Evolutionary conservation across 2,113 vertebrate genomes (phyloP), one percentile per base, ranked within the genome.

Genomic region (Nibea coibor): DNA sequence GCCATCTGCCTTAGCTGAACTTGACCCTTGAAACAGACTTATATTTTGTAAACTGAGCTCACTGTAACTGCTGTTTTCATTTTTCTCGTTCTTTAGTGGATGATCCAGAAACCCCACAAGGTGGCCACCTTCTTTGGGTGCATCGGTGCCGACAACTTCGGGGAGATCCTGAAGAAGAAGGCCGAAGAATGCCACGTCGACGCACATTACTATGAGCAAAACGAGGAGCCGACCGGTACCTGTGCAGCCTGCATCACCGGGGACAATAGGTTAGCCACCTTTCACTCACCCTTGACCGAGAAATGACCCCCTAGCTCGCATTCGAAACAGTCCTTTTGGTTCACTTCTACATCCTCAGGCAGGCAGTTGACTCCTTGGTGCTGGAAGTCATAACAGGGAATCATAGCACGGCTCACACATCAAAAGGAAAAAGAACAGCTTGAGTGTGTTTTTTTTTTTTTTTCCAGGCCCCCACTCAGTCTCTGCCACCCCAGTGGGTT

Each of bases 211-310:
- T 99, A 98, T 7, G 97, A 99, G 57, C 98, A 99, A 91, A 96
- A 80, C 54, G 96, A 96, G 84, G 95, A 98, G 77, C 97, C 98
- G 0, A 99, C 98, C 1, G 98, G 98, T 83, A 99, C 97, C 62
- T 99, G 98, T 54, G 98, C 97, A n/a, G 98, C 96, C 26, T 99
- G 98, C 85, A 98, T 99, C 94, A 99, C 97, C 19, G 96, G 97
- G 67, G 96, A 96, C 91, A 98, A 99, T 95, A 97, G 98, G 97
- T 98, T 65, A 78, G 87, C 70, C 35, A 70, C 59, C 66, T 87
- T 66, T 78, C 17, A 51, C 42, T 61, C 62, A 70, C 82, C 77
- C 42, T 6, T 89, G 85, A 89, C 90, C 85, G 64, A 63, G 17
- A 83, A 57, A 53, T 70, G 59, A 80, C 72, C 75, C 80, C 15